Evolutionary conservation across 1,140 invertebrate genomes (phyloP).

Genomic region (Eriosoma lanigerum): DNA sequence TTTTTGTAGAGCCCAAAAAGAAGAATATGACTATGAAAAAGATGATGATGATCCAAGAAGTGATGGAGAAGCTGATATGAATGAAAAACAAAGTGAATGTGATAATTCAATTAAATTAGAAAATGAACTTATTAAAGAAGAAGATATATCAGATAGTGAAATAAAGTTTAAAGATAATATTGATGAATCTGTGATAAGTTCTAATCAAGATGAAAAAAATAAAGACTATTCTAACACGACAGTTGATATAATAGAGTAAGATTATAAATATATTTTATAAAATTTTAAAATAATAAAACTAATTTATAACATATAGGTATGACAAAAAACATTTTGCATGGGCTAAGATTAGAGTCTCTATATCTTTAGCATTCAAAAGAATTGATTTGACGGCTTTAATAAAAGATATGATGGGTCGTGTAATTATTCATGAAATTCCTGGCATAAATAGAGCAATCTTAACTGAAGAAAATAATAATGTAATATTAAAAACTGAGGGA

Average conservation of each 20-base stretch:
- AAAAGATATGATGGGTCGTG: slow-evolving; percentile 70
- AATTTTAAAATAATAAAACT: too few species aligned
- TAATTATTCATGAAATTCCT: slow-evolving; percentile 78
- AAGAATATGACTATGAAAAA: slow-evolving; percentile 48
- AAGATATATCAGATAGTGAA: slow-evolving; percentile 2
- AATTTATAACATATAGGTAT: too few species aligned
- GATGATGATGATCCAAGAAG: slow-evolving; percentile 44
- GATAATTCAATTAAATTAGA: neutral
- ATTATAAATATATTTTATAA: neutral
- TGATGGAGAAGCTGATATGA: slow-evolving; percentile 31
- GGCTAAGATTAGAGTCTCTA: slow-evolving; percentile 59
- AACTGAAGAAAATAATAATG: slow-evolving; percentile 63
- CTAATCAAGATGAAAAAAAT: too few species aligned
- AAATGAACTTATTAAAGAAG: neutral
- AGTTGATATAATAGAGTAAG: slow-evolving; percentile 21
- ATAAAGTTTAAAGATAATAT: neutral
- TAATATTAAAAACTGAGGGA: slow-evolving; percentile 88
- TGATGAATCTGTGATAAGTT: neutral
- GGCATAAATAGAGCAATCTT: slow-evolving; percentile 82
- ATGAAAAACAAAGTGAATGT: slow-evolving; percentile 36
- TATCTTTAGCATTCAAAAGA: slow-evolving; percentile 68
- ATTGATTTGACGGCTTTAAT: slow-evolving; percentile 80
- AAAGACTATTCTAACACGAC: slow-evolving; percentile 12
- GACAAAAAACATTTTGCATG: slow-evolving; percentile 52
- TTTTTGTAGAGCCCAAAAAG: slow-evolving; percentile 19